Percentiles rank a stretch among this genome's conserved stretches.
Conservation (phyloP, 2,888 invertebrate species). For the Allygus modestus region DNA sequence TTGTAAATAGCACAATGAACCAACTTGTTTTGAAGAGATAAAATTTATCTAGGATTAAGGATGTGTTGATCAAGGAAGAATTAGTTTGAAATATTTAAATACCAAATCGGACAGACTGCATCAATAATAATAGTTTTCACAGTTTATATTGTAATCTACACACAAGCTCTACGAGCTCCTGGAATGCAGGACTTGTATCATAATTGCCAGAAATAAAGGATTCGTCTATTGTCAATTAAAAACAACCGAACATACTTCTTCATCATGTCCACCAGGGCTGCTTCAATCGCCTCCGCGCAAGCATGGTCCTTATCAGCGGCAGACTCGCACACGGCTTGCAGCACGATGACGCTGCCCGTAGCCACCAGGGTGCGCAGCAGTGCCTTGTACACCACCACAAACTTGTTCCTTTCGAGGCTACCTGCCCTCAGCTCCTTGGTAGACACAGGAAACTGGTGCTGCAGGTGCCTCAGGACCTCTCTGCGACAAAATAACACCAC, state of each 20-base stretch:
- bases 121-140: too few relatives aligned
- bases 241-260: neutral
- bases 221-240: too few relatives aligned
- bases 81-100: too few relatives aligned
- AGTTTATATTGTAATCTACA: too few relatives aligned
- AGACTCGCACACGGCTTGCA: neutral
- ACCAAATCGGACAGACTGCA: too few relatives aligned
- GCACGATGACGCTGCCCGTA: slow-evolving; percentile 9
- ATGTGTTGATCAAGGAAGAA: too few relatives aligned
- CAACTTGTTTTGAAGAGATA: too few relatives aligned
- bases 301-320: slow-evolving; percentile 28
- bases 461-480: neutral
- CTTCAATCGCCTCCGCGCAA: neutral
- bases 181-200: too few relatives aligned
- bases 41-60: too few relatives aligned
- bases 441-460: slow-evolving; percentile 8
- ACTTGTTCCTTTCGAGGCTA: slow-evolving; percentile 8
- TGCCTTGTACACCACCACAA: slow-evolving; percentile 14
- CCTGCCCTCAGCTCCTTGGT: neutral
- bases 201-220: too few relatives aligned
- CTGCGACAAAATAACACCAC: neutral
- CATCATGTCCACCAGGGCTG: neutral
- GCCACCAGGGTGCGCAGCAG: slow-evolving; percentile 11
- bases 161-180: too few relatives aligned
- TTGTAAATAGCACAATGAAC: too few relatives aligned